These are phyloP conservation scores for Potorous gilbertii DNA, from an alignment of 2,797 vertebrate species.

Conservation along the genomic window DNA sequence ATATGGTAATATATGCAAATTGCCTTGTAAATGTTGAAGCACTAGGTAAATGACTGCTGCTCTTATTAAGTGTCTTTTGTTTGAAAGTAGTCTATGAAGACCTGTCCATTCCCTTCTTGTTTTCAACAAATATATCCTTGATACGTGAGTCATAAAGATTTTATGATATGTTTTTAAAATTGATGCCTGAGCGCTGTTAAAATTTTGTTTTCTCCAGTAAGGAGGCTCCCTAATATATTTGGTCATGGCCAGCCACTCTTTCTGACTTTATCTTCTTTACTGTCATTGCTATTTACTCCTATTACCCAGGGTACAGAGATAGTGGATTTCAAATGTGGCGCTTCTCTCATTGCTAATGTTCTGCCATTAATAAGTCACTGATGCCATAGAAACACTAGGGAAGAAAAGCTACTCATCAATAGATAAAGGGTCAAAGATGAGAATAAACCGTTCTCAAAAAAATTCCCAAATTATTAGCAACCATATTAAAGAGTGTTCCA, in stretches of 20 bases:
- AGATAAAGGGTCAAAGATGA: neutral
- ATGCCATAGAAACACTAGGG: neutral
- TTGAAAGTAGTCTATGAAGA: neutral
- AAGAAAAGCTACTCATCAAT: neutral
- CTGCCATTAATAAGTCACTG: neutral
- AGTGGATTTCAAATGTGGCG: neutral
- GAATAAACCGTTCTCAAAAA: neutral
- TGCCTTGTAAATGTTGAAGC: neutral
- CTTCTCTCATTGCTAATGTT: neutral
- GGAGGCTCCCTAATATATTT: neutral
- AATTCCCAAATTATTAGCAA: neutral
- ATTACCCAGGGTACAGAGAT: neutral
- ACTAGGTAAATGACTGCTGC: neutral
- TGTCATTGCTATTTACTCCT: neutral
- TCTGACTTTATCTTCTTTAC: neutral
- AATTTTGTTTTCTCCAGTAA: neutral
- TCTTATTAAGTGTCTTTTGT: neutral
- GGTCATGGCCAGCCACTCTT: neutral
- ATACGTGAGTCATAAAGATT: neutral
- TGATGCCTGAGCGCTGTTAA: neutral
- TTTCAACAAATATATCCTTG: neutral
- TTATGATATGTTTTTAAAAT: neutral
- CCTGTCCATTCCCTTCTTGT: neutral
- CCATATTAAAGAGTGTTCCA: neutral
- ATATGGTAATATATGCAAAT: neutral